phyloP scores from a whole-genome alignment of 1,140 invertebrate species.

The Meloidogyne floridensis region DNA sequence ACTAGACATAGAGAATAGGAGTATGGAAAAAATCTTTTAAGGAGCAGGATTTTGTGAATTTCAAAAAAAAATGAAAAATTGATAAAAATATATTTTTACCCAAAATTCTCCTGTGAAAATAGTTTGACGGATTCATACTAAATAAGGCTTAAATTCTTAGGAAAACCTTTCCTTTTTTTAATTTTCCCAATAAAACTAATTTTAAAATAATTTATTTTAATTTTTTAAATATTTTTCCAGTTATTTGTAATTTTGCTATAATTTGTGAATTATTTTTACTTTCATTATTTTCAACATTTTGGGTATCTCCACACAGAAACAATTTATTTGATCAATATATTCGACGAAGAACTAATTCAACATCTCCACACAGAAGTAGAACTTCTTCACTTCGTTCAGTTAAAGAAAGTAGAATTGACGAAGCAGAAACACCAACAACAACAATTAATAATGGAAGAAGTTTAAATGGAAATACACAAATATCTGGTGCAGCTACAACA shows the following conservation, averaged over 20 bases:
- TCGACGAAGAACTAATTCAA: conserved; percentile 1
- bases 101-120: too few species aligned
- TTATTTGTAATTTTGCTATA: conserved; percentile 51
- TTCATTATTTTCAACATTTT: conserved; percentile 33
- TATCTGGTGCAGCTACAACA: neutral
- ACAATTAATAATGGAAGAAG: neutral
- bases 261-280: conserved; percentile 47
- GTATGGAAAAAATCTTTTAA: too few species aligned
- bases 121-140: too few species aligned
- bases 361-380: conserved; percentile 13
- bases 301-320: conserved; percentile 34
- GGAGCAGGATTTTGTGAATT: too few species aligned
- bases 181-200: too few species aligned
- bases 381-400: conserved; percentile 29
- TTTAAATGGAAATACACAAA: neutral
- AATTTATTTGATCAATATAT: conserved; percentile 41
- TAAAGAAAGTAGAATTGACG: conserved; percentile 25
- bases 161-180: too few species aligned
- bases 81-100: too few species aligned
- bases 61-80: too few species aligned
- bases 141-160: too few species aligned
- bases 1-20: too few species aligned
- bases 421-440: neutral
- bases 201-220: conserved; percentile 14
- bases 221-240: conserved; percentile 37